A percentile compares a stretch with the other conserved stretches of the same genome.
Evolutionary conservation across 2,888 invertebrate species (phyloP).

Genomic region (Cistogaster globosa): DNA sequence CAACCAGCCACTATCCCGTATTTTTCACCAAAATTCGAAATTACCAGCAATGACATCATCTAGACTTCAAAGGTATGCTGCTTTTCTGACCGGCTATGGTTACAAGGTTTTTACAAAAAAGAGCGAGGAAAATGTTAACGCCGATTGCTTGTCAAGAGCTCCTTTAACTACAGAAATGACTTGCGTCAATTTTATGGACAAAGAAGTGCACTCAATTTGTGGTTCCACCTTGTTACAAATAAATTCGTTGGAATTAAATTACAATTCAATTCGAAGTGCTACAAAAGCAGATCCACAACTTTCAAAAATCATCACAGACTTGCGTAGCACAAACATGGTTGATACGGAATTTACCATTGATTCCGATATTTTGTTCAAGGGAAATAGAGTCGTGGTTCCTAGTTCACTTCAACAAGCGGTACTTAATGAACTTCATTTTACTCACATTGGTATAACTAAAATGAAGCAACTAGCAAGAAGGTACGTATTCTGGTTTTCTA

Average conservation of each 20-base stretch:
- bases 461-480: conserved; percentile 40
- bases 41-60: not conserved
- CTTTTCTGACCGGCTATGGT: not conserved
- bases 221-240: not conserved
- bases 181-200: no score
- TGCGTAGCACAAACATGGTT: conserved; percentile 30
- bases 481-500: not conserved
- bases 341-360: conserved; percentile 57
- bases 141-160: conserved; percentile 2
- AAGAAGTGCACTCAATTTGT: no score
- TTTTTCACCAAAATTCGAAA: not conserved
- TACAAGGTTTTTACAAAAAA: not conserved
- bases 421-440: no score
- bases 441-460: no score
- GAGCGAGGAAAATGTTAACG: conserved; percentile 13
- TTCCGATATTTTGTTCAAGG: conserved; percentile 68
- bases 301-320: conserved; percentile 17
- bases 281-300: conserved; percentile 44
- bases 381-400: conserved; percentile 65
- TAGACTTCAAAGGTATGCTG: not conserved
- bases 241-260: conserved; percentile 1
- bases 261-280: conserved; percentile 35
- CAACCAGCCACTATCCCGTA: not conserved
- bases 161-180: no score
- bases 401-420: no score